Base-by-base conservation (phyloP, 2,888 invertebrate genomes). In the Aphidius colemani region DNA sequence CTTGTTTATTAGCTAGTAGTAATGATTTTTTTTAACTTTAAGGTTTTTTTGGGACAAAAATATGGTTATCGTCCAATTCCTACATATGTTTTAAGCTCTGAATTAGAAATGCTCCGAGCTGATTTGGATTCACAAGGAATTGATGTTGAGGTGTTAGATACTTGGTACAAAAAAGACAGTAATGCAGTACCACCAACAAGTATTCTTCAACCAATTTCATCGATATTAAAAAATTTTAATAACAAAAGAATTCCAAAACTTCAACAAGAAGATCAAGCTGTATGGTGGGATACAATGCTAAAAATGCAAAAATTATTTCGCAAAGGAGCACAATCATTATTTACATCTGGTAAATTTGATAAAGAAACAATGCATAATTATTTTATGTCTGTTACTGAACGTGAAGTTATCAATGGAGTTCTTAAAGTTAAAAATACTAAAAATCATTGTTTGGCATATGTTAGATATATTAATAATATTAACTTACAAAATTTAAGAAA, bases 1-100 rank as follows among this genome's bases (percentile, higher is more conserved):
- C 53, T 18, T 46, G 9, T 10, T n/a, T n/a, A n/a, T n/a, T n/a
- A n/a, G n/a, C n/a, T n/a, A n/a, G n/a, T n/a, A n/a, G n/a, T 8
- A 18, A 6, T 7, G 11, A 59, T 30, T 4, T 48, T 49, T 2
- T 56, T 11, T 6, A 46, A 46, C 39, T 60, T 69, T 11, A 70
- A 91, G 91, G 90, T 96, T 58, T 98, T 98, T 78, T 85, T 98
- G 18, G 98, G 98, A 0, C 98, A 98, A 84, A 98, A 98, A 83
- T 98, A 98, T 83, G 98, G 98, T 18, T 98, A 98, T 83, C 89
- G 98, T 10, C 98, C 98, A 0, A 95, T 98, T 70, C 98, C 98
- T 0, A 96, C 97, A 0, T 95, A 96, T 79, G 95, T 98, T 64
- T 84, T 95, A 1, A 96, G 95, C 41, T 93, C 93, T 0, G 96